A percentile compares a stretch with the other conserved stretches of the same genome.
These are phyloP conservation scores for Xestia rhomboidea DNA, from an alignment of 2,888 invertebrate genomes.

Conservation along the genomic window DNA sequence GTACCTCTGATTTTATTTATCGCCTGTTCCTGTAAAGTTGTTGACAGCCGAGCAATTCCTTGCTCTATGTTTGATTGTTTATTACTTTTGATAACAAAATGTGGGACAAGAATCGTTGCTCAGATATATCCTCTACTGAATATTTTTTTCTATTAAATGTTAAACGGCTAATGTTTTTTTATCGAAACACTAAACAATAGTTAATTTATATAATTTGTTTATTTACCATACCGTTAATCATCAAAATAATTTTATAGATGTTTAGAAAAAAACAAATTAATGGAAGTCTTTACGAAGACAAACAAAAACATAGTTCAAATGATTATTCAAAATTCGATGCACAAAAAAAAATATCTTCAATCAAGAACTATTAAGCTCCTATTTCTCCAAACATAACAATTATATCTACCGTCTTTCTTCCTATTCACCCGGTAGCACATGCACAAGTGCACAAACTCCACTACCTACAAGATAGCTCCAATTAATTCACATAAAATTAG, in stretches of 20 bases:
- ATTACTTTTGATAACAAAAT: conserved; percentile 3
- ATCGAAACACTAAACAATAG: not conserved
- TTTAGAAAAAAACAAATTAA: not conserved
- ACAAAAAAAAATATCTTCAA: not conserved
- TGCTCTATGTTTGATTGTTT: conserved; percentile 9
- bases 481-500: conserved; percentile 86
- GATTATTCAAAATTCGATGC: not conserved
- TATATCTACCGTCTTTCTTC: conserved; percentile 21
- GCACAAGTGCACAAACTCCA: conserved; percentile 62
- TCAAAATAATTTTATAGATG: not conserved
- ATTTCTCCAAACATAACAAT: conserved; percentile 14
- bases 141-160: not conserved
- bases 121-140: not conserved
- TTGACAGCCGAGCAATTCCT: conserved; percentile 20
- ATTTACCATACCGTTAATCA: not conserved
- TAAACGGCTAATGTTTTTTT: not conserved
- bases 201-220: not conserved
- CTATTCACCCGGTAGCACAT: conserved; percentile 44
- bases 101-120: not conserved
- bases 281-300: not conserved
- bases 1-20: conserved; percentile 76
- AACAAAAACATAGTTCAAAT: not conserved
- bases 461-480: conserved; percentile 84
- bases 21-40: conserved; percentile 52
- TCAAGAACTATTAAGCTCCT: not conserved